Evolutionary conservation across 2,888 invertebrate genomes (phyloP).

Genomic region (Drosophila subquinaria): DNA sequence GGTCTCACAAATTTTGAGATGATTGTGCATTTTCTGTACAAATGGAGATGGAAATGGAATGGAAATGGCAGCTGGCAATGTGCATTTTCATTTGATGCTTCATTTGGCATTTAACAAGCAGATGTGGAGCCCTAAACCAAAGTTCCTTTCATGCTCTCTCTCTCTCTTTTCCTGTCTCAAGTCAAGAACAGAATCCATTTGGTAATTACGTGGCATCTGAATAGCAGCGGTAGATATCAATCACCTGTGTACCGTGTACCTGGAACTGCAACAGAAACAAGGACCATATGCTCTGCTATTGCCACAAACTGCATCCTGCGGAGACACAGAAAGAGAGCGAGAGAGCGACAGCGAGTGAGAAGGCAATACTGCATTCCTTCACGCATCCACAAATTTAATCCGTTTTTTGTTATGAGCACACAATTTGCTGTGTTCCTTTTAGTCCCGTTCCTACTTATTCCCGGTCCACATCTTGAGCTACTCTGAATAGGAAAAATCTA

Average conservation of each 20-base stretch:
- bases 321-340: neutral
- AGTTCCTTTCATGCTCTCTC: neutral
- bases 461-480: slow-evolving; percentile 25
- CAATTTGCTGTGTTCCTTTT: slow-evolving; percentile 26
- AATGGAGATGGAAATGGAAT: slow-evolving; percentile 8
- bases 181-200: slow-evolving; percentile 32
- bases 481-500: slow-evolving; percentile 12
- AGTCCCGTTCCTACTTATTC: neutral
- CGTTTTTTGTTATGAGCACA: slow-evolving; percentile 56
- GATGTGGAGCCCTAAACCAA: slow-evolving; percentile 7
- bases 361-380: slow-evolving; percentile 48
- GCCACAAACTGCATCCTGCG: slow-evolving; percentile 24
- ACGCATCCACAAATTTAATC: slow-evolving; percentile 59
- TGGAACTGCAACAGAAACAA: slow-evolving; percentile 28
- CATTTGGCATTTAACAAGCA: slow-evolving; percentile 35
- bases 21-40: slow-evolving; percentile 9
- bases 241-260: slow-evolving; percentile 38
- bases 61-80: slow-evolving; percentile 26
- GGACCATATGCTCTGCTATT: slow-evolving; percentile 17
- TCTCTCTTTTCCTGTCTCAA: slow-evolving; percentile 4
- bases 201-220: slow-evolving; percentile 44
- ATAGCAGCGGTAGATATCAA: slow-evolving; percentile 43
- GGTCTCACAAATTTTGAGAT: neutral
- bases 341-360: neutral
- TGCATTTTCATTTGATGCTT: slow-evolving; percentile 35